Base-by-base conservation (phyloP, 2,797 vertebrate species). In the Odontamblyopus rebecca region DNA sequence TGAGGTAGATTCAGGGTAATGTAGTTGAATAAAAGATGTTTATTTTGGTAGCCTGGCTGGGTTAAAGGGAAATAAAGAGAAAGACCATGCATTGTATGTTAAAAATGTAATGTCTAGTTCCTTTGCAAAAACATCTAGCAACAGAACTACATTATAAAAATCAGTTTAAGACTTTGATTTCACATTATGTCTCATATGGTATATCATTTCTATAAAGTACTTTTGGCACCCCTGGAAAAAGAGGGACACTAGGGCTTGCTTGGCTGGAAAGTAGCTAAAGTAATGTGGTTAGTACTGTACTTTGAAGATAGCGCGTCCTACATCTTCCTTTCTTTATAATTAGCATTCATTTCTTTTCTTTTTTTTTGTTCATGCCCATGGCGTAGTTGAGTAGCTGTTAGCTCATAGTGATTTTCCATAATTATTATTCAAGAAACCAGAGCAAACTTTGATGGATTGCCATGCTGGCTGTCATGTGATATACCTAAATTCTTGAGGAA, bases 1-100 rank as follows among this genome's bases (percentile, higher is more conserved):
- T 72, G 86, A 26, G 79, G 51, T 78, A 77, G 86, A 89, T 90
- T 85, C 87, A 23, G 70, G 67, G 70, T 73, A 80, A 75, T 78
- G 72, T 79, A 75, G 83, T 73, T 61, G 68, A 81, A 65, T 69
- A 69, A 73, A 57, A 56, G 53, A 54, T 7, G 4, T 23, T 57
- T 57, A 57, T 57, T 57, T 57, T 57, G 23, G 23, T 26, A 57
- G 23, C 9, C 23, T 23, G 54, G 54, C n/a, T 38, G 59, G 16
- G 8, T 48, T 48, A 15, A 48, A 48, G 44, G 44, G 44, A 61
- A n/a, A 61, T 12, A 1, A 0, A 6, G 19, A 19, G 44, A 48
- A 48, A 48, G 12, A 48, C 44, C 44, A 48, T 48, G 44, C 44
- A 48, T 16, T 48, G 13, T 48, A 48, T 48, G 44, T 48, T 15